Conservation (phyloP, 2,113 vertebrate genomes). For the Cryptotis parvus region DNA sequence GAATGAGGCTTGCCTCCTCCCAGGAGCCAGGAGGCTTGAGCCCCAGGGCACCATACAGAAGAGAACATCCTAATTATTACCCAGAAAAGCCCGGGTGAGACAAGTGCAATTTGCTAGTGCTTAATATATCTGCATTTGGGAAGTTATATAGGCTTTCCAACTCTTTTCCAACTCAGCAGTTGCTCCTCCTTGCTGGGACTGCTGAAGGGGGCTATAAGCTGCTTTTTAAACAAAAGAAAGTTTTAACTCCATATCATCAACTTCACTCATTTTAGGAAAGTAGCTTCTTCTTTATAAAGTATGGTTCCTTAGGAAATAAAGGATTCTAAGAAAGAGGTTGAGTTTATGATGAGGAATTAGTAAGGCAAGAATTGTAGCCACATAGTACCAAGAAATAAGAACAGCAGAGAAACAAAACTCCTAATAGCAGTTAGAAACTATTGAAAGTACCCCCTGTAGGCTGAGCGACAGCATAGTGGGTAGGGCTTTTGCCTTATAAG, state of each 20-base stretch:
- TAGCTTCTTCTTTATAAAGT: not conserved
- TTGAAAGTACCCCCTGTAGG: not conserved
- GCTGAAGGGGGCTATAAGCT: not conserved
- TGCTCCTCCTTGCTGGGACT: not conserved
- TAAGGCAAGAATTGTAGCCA: not conserved
- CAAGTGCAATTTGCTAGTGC: conserved; percentile 22
- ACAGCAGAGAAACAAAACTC: not conserved
- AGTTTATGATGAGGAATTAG: not conserved
- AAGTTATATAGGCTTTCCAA: not conserved
- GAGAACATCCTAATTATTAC: conserved; percentile 40
- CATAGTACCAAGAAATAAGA: not conserved
- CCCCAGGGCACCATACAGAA: not conserved
- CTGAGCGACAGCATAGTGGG: too few species aligned
- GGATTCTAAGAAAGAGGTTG: not conserved
- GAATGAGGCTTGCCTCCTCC: conserved; percentile 31
- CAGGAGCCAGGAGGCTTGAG: not conserved
- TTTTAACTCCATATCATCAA: not conserved
- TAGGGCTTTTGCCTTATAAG: too few species aligned
- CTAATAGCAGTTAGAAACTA: not conserved
- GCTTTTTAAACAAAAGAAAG: conserved; percentile 45
- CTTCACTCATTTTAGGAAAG: not conserved
- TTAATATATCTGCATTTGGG: conserved; percentile 7
- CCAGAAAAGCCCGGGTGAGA: conserved; percentile 3
- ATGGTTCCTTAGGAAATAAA: conserved; percentile 19
- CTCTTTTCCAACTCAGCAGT: not conserved